Conservation (phyloP, 2,888 invertebrate genomes). For the Ecliptopera silaceata region DNA sequence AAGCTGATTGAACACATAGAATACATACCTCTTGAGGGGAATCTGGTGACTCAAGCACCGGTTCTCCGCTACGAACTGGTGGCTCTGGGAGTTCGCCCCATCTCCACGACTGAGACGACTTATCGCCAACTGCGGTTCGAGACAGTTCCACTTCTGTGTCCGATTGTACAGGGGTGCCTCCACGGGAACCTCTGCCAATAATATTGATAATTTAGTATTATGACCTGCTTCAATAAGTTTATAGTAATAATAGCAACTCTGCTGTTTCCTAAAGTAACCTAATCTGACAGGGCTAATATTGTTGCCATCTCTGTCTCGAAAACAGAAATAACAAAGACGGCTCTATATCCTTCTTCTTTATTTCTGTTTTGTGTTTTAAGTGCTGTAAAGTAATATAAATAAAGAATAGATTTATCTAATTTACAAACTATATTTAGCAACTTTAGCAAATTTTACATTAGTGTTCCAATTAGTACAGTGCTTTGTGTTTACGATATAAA, state of each 20-base stretch:
- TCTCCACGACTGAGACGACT: constrained; percentile 90
- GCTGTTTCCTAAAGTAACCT: too few relatives aligned
- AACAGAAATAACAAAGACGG: too few relatives aligned
- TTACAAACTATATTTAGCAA: background rate
- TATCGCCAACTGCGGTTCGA: constrained; percentile 64
- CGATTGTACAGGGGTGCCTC: constrained; percentile 94
- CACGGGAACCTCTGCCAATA: constrained; percentile 82
- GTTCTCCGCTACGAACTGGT: constrained; percentile 57
- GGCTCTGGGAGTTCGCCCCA: constrained; percentile 93
- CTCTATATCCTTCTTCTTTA: too few relatives aligned
- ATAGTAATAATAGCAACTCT: too few relatives aligned
- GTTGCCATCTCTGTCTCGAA: too few relatives aligned
- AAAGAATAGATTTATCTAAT: too few relatives aligned
- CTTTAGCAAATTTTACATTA: background rate
- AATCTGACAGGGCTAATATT: too few relatives aligned
- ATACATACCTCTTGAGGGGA: constrained; percentile 39
- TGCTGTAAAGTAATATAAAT: too few relatives aligned
- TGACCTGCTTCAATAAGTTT: background rate
- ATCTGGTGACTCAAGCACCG: constrained; percentile 45
- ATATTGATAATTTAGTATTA: background rate
- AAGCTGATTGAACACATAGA: too few relatives aligned
- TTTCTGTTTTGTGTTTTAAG: too few relatives aligned
- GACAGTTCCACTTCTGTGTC: constrained; percentile 96
- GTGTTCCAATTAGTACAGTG: background rate
- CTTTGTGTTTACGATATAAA: background rate